A percentile compares a stretch with the other conserved stretches of the same genome.
These are phyloP conservation scores for Agrochola lychnidis DNA, from an alignment of 2,888 invertebrate species.

Conservation along the genomic window DNA sequence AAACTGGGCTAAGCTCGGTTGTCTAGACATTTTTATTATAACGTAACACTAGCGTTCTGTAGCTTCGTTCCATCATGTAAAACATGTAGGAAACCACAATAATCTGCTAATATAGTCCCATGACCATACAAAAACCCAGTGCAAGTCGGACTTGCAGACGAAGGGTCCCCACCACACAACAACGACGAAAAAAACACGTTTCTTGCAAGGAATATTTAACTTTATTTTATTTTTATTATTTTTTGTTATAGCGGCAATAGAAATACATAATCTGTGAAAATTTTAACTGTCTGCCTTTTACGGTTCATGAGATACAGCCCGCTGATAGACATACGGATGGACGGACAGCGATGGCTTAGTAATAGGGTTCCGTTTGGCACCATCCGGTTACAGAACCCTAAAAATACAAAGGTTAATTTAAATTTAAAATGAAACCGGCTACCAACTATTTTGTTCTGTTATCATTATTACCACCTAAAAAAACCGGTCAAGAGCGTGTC, in stretches of 20 bases:
- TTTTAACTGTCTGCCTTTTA: not conserved
- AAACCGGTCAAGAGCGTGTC: no score
- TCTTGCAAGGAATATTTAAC: not conserved
- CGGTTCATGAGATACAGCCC: not conserved
- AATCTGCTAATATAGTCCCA: not conserved
- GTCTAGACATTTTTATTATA: not conserved
- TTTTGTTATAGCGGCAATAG: not conserved
- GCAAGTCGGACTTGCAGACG: no score
- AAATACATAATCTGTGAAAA: not conserved
- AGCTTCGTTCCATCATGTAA: not conserved
- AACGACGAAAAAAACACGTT: no score
- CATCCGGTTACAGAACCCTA: not conserved
- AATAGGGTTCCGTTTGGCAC: not conserved
- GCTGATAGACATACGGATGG: not conserved
- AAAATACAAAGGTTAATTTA: not conserved
- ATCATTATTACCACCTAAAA: slow-evolving; percentile 3
- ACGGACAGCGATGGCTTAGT: not conserved
- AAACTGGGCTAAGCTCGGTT: no score
- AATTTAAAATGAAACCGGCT: not conserved
- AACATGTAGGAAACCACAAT: not conserved
- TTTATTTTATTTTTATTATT: not conserved
- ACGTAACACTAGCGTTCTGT: not conserved
- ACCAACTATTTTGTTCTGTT: not conserved
- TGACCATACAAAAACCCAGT: no score
- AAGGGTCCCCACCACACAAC: no score